Evolutionary conservation across 1,140 invertebrate species (phyloP).

Genomic region (Temnothorax longispinosus): DNA sequence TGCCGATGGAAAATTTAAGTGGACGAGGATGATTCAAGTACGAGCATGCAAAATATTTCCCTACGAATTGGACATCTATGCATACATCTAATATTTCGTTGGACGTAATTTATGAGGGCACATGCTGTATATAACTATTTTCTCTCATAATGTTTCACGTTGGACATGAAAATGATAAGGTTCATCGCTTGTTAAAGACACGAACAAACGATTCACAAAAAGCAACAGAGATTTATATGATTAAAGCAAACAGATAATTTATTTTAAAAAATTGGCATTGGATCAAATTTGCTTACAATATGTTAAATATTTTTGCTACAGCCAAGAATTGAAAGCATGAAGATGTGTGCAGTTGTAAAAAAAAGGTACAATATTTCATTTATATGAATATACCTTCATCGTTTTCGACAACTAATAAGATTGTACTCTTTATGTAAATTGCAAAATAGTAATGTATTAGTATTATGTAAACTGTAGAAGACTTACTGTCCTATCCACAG

Average conservation of each 20-base stretch:
- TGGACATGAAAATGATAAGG: not conserved
- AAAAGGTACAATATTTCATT: not conserved
- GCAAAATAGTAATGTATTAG: not conserved
- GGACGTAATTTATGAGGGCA: not conserved
- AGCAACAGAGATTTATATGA: conserved; percentile 2
- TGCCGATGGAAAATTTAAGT: not conserved
- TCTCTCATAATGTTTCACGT: not conserved
- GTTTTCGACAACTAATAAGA: not conserved
- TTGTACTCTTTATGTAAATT: conserved; percentile 4
- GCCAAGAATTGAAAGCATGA: not conserved
- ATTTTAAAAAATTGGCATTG: not conserved
- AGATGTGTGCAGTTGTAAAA: conserved; percentile 19
- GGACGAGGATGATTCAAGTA: not conserved
- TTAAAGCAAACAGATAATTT: conserved; percentile 4
- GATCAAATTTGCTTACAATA: not conserved
- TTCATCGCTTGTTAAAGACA: not conserved
- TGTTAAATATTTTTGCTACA: not conserved
- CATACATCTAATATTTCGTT: not conserved
- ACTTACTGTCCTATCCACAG: conserved; percentile 87
- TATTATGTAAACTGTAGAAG: not conserved
- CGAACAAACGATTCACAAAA: conserved; percentile 11
- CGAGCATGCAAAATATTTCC: conserved; percentile 34
- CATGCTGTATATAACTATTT: not conserved
- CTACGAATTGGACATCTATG: not conserved
- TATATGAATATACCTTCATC: not conserved